phyloP scores from a whole-genome alignment of 2,888 invertebrate genomes.

The Acrocyrtus sp. region DNA sequence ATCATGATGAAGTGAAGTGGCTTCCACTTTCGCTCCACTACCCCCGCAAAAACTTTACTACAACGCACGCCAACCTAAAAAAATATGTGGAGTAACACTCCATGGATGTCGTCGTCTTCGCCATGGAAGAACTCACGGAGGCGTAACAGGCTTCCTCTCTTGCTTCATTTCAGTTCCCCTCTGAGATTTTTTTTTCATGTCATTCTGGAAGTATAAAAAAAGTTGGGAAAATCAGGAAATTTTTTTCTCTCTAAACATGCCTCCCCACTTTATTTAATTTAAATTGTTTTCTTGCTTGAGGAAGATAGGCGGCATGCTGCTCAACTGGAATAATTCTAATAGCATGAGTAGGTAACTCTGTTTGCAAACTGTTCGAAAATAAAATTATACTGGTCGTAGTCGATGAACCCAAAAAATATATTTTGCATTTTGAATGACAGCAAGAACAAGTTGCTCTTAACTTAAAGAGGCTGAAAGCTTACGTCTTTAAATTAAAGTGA shows the following conservation, averaged over 20 bases:
- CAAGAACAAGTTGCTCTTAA: too few relatives aligned
- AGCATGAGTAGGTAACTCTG: too few relatives aligned
- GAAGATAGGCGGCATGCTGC: background rate
- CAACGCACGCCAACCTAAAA: too few relatives aligned
- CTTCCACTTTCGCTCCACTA: background rate
- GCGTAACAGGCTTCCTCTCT: background rate
- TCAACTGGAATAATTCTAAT: background rate
- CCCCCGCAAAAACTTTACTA: background rate
- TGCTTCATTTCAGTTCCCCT: background rate
- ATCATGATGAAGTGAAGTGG: background rate
- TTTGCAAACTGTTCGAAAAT: too few relatives aligned
- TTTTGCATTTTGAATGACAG: too few relatives aligned
- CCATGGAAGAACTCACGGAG: background rate
- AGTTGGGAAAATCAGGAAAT: background rate
- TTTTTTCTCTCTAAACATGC: background rate
- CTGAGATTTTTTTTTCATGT: background rate
- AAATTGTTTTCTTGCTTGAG: background rate
- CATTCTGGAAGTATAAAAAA: background rate
- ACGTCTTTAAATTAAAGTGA: too few relatives aligned
- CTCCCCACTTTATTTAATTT: background rate
- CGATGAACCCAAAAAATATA: too few relatives aligned
- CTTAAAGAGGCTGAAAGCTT: too few relatives aligned
- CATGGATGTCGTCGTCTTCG: too few relatives aligned
- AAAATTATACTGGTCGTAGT: too few relatives aligned
- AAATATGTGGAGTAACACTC: too few relatives aligned